Evolutionary conservation across 2,888 invertebrate species (phyloP), one percentile per base, ranked within the genome.

Genomic region (Meteorus cinctellus): DNA sequence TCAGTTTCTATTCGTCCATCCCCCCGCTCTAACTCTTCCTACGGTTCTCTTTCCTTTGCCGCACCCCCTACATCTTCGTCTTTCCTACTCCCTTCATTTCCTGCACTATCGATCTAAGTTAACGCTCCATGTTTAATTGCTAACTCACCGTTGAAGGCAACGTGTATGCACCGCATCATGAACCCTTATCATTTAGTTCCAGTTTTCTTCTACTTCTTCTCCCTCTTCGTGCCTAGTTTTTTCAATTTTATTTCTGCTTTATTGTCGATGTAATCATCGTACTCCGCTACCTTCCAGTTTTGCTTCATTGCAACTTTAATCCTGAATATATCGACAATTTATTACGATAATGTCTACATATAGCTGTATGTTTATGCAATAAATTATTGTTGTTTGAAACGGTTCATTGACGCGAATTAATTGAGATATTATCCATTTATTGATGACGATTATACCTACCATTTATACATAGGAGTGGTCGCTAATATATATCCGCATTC

Each of bases 71-170:
- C 34, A 31, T 66, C 41, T 29, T 24, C 41, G 41, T 36, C 66
- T 41, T 16, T 66, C 10, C 34, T 34, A 1, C 31, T 36, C 63
- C 5, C 66, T 55, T 29, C 63, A 63, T 63, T 63, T 1, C 6
- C 63, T 63, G 68, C 51, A 27, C 10, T 68, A 68, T 68, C 55
- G 68, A 68, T 68, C 66, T 24, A 27, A 34, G 66, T 66, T 66
- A 36, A 36, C 68, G 51, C 29, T 34, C 31, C 27, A 68, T 34
- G 68, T 55, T 68, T 68, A 68, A 68, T 68, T 68, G 68, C 68
- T 51, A 55, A 68, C 68, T 68, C 29, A 14, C 68, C 68, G 41
- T 68, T 51, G 24, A 68, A 68, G 68, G 29, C 60, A 27, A 36
- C 14, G 51, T 65, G 55, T 48, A 19, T 31, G 2, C n/a, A 68